These are phyloP conservation scores for Coptodon rendalli DNA, from an alignment of 2,113 vertebrate genomes.

Conservation along the genomic window DNA sequence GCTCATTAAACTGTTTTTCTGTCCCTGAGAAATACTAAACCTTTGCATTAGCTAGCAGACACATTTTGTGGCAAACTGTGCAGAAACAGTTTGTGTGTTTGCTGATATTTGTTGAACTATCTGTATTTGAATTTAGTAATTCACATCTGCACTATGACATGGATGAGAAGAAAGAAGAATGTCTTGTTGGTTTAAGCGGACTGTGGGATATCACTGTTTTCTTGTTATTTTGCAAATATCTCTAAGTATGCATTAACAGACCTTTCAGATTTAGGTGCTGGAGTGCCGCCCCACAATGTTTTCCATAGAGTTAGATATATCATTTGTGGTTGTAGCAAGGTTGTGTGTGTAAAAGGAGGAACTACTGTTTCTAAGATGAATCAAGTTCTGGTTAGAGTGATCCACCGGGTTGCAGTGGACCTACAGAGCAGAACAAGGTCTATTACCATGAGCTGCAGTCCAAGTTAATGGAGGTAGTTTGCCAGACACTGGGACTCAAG, in stretches of 20 bases:
- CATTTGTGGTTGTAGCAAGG: neutral
- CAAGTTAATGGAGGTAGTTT: neutral
- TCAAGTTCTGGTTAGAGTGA: neutral
- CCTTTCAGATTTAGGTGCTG: neutral
- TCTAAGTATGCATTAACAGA: too few relatives aligned
- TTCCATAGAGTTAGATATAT: neutral
- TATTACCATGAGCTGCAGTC: neutral
- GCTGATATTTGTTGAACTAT: too few relatives aligned
- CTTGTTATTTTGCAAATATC: neutral
- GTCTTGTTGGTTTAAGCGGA: rapidly evolving
- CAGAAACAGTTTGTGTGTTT: too few relatives aligned
- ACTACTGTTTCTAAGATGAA: neutral
- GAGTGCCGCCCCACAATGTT: rapidly evolving
- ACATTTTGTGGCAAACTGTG: too few relatives aligned
- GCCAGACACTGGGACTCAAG: rapidly evolving
- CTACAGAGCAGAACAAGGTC: neutral
- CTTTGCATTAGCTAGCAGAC: too few relatives aligned
- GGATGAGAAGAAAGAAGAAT: neutral
- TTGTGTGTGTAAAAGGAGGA: neutral
- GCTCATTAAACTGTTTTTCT: too few relatives aligned
- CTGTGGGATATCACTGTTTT: neutral
- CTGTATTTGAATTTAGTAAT: too few relatives aligned
- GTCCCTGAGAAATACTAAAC: too few relatives aligned
- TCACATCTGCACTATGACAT: too few relatives aligned
- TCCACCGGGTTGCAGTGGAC: rapidly evolving